Conservation (phyloP, 2,113 vertebrate species). For the Crocuta crocuta region DNA sequence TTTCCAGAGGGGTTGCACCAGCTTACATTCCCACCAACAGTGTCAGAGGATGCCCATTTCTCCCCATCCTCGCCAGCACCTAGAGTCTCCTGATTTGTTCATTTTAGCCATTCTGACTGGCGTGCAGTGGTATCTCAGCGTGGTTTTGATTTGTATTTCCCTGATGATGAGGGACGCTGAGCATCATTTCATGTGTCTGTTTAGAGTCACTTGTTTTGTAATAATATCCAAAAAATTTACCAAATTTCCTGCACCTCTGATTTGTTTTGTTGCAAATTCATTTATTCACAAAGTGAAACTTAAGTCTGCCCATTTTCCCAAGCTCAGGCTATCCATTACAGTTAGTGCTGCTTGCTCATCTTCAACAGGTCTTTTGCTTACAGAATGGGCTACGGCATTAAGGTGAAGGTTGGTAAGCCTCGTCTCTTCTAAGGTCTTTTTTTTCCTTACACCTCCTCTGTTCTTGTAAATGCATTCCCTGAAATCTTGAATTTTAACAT, state of each 20-base stretch:
- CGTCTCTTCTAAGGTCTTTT: neutral
- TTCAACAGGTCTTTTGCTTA: neutral
- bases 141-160: too few species aligned
- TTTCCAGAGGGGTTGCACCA: too few species aligned
- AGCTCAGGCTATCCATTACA: neutral
- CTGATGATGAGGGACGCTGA: too few species aligned
- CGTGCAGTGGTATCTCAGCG: too few species aligned
- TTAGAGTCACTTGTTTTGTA: neutral
- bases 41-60: too few species aligned
- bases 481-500: neutral
- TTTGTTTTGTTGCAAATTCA: neutral
- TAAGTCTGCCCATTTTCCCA: neutral
- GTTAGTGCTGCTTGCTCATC: neutral
- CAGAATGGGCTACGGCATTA: neutral
- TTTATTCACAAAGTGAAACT: neutral
- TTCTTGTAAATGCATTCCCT: neutral
- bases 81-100: too few species aligned
- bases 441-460: neutral
- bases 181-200: too few species aligned
- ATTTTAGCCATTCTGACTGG: too few species aligned
- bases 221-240: neutral
- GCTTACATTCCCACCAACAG: too few species aligned
- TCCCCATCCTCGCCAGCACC: too few species aligned
- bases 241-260: neutral
- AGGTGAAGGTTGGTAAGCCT: neutral